phyloP scores from a whole-genome alignment of 1,140 invertebrate species.

The Zaprionus camerounensis region DNA sequence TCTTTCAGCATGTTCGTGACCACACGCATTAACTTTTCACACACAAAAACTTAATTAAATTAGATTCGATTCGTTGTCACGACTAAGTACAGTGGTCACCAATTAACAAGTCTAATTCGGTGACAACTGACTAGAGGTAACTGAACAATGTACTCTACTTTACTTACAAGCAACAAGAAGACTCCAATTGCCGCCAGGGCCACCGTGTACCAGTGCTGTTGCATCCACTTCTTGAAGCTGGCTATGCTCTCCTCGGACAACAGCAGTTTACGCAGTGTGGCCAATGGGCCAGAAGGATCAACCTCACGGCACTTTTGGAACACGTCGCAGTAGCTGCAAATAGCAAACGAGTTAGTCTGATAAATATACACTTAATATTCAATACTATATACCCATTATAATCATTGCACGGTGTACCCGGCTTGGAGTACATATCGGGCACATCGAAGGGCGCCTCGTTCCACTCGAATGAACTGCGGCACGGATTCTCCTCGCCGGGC shows the following conservation, averaged over 20 bases:
- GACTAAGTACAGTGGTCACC: not conserved
- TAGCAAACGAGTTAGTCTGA: not conserved
- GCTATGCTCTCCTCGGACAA: constrained; percentile 95
- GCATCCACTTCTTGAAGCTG: constrained; percentile 93
- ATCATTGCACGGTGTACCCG: constrained; percentile 98
- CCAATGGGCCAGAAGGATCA: constrained; percentile 97
- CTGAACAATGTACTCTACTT: not conserved
- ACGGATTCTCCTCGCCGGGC: constrained; percentile 92
- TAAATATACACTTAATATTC: not conserved
- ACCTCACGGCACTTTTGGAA: constrained; percentile 98
- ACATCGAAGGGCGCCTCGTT: constrained; percentile 94
- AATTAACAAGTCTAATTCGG: not conserved
- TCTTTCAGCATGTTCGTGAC: constrained; percentile 77
- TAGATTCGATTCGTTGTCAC: constrained; percentile 4
- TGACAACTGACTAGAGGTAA: not conserved
- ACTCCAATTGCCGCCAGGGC: constrained; percentile 90
- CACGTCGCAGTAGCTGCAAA: constrained; percentile 95
- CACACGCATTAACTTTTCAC: constrained; percentile 70
- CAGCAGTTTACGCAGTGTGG: constrained; percentile 93
- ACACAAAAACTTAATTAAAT: constrained; percentile 30
- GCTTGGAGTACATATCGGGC: constrained; percentile 96
- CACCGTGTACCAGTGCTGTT: constrained; percentile 94
- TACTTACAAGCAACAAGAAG: constrained; percentile 90
- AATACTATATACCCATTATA: constrained; percentile 91
- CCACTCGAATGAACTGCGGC: constrained; percentile 95